Evolutionary conservation across 2,113 vertebrate species (phyloP).

Genomic region (Addax nasomaculatus): DNA sequence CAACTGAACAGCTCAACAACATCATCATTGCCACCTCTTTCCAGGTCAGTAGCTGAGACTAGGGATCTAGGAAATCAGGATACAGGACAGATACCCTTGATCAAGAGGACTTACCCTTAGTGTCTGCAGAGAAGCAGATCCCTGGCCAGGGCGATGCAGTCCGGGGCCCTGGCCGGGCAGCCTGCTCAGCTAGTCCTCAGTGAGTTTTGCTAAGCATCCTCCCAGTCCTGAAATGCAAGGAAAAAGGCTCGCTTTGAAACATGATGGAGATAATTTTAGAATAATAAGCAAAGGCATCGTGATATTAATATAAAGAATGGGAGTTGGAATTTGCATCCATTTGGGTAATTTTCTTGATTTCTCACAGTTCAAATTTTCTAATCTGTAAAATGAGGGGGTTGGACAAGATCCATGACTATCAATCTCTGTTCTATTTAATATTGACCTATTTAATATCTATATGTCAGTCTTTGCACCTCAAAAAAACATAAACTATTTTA

Average conservation of each 20-base stretch:
- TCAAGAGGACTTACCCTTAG: background rate
- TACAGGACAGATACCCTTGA: background rate
- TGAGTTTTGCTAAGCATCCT: background rate
- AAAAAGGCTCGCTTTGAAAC: background rate
- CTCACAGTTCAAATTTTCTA: constrained; percentile 6
- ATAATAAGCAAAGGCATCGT: background rate
- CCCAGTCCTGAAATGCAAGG: background rate
- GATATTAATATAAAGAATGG: background rate
- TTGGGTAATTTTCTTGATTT: background rate
- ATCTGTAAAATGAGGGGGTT: constrained; percentile 55
- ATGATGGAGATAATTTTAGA: background rate
- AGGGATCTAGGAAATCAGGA: fast-evolving
- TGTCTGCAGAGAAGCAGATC: background rate
- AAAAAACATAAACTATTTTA: constrained; percentile 20
- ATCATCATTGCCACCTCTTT: background rate
- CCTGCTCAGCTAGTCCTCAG: background rate
- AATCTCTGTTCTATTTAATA: background rate
- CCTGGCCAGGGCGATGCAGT: fast-evolving
- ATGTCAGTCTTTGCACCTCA: constrained; percentile 35
- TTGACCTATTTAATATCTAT: constrained; percentile 16
- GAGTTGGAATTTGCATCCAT: background rate
- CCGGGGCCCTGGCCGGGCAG: fast-evolving
- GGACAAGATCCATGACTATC: background rate
- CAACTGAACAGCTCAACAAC: background rate
- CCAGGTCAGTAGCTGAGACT: background rate